Evolutionary conservation across 2,113 vertebrate genomes (phyloP).

Genomic region (Hypomesus transpacificus): DNA sequence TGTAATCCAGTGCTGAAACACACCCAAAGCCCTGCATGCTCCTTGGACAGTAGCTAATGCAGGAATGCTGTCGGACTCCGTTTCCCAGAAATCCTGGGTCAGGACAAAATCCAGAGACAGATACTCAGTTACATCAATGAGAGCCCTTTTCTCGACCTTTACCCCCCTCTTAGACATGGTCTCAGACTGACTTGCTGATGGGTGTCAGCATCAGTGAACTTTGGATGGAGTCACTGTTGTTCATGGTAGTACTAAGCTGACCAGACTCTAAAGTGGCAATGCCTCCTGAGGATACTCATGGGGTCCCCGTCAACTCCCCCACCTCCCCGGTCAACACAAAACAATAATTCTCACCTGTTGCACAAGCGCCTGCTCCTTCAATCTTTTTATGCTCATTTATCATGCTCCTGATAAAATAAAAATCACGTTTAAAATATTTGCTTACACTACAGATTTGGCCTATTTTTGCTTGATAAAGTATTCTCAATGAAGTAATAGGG

Average conservation of each 20-base stretch:
- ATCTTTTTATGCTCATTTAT: too few species aligned
- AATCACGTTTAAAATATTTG: too few species aligned
- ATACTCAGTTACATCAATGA: background rate
- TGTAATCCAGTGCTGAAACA: constrained; percentile 41
- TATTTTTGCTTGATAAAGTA: background rate
- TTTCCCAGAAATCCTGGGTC: background rate
- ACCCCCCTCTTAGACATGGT: constrained; percentile 14
- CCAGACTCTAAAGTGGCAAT: constrained; percentile 21
- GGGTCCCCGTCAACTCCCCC: too few species aligned
- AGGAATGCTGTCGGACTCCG: background rate
- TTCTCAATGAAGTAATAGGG: too few species aligned
- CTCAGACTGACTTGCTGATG: constrained; percentile 31
- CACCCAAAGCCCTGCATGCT: constrained; percentile 4
- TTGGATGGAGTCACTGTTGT: constrained; percentile 39
- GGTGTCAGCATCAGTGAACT: constrained; percentile 29
- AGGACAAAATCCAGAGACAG: background rate
- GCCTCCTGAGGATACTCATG: background rate
- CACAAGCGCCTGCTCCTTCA: too few species aligned
- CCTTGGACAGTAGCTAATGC: background rate
- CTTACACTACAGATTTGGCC: background rate
- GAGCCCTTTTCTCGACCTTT: background rate
- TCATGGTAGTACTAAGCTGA: constrained; percentile 49
- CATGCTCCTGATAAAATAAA: too few species aligned
- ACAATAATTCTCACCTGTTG: background rate
- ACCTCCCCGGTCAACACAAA: too few species aligned